Evolutionary conservation across 2,888 invertebrate genomes (phyloP), one percentile per base, ranked within the genome.

Genomic region (Parnassius smintheus): DNA sequence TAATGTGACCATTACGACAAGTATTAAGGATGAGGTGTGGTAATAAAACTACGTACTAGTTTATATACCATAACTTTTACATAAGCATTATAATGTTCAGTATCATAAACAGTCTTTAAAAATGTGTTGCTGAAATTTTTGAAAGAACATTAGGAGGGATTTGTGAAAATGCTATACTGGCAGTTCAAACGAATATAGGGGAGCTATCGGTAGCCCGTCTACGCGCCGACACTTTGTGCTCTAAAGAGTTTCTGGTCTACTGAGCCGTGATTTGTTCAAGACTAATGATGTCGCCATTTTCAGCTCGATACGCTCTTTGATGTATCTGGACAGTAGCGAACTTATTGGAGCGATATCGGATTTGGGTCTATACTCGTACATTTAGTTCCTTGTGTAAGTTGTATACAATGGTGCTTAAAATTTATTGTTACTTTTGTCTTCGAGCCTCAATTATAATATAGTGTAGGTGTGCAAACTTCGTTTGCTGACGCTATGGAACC

Each of bases 231-330:
- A 81, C 82, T 82, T 83, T 83, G 81, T 80, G 74, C 78, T 74
- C 74, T 70, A 70, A 74, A 75, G 74, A 73, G 72, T 72, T 82
- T 81, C 81, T 81, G 79, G 73, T 77, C 78, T 75, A 72, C 65
- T 80, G 79, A 73, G 75, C 77, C 72, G 78, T 74, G 77, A 78
- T 80, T 81, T 74, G 77, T 76, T 76, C 71, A 77, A 75, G 76
- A 79, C 80, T 86, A 86, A 85, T 85, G 84, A 81, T 78, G 74
- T 72, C 74, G 74, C 72, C 72, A 72, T 75, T 74, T 73, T 68
- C 69, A 69, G 73, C 62, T 68, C 65, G 53, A 59, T 65, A 65
- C 68, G 66, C 61, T 62, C 69, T 72, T 72, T 71, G 67, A 68
- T 68, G 67, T 71, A 65, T 67, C 69, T 66, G 65, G 65, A 64